These are phyloP conservation scores for Myopa tessellatipennis DNA, from an alignment of 2,888 invertebrate genomes.

Conservation along the genomic window DNA sequence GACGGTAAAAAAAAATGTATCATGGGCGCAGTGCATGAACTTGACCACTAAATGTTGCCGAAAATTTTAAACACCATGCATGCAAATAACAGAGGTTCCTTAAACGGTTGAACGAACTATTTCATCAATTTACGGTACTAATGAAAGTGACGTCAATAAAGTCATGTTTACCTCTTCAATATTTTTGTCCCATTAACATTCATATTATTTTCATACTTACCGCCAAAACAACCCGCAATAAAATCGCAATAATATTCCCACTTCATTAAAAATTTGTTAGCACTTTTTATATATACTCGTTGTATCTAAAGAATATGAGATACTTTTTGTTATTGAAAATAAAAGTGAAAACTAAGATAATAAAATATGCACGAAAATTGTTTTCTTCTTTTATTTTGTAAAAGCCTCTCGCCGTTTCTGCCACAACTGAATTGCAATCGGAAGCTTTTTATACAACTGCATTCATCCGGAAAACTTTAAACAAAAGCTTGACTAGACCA, in stretches of 20 bases:
- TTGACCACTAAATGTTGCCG: constrained; percentile 52
- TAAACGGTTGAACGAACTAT: constrained; percentile 48
- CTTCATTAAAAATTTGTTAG: constrained; percentile 53
- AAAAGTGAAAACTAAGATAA: neutral
- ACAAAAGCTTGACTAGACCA: neutral
- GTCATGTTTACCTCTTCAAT: neutral
- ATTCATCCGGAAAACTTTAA: neutral
- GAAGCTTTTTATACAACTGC: constrained; percentile 20
- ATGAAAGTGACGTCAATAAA: neutral
- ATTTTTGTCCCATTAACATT: neutral
- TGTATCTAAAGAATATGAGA: neutral
- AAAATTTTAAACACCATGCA: constrained; percentile 9
- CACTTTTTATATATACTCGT: neutral
- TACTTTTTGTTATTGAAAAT: neutral
- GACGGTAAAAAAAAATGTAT: constrained; percentile 44
- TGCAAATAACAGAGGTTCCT: neutral
- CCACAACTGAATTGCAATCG: constrained; percentile 24
- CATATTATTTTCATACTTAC: constrained; percentile 61
- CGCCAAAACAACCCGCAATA: constrained; percentile 72
- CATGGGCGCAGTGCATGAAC: constrained; percentile 59
- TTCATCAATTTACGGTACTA: neutral
- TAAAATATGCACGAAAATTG: neutral
- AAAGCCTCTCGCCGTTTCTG: constrained; percentile 18
- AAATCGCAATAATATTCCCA: constrained; percentile 69
- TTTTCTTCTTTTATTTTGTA: neutral